phyloP scores from a whole-genome alignment of 2,888 invertebrate genomes.

The Cerastis rubricosa region DNA sequence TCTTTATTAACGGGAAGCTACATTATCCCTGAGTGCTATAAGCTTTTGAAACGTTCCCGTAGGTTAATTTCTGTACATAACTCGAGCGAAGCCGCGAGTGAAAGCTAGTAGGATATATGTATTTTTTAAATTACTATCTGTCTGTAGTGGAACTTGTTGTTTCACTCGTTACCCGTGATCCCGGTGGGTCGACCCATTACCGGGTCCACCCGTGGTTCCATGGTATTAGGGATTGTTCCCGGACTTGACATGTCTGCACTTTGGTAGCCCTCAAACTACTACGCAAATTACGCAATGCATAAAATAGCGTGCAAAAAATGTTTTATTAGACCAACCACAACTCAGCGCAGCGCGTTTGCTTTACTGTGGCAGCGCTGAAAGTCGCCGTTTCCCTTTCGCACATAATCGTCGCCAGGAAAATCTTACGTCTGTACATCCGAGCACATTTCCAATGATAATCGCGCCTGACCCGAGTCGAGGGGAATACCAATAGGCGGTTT shows the following conservation, averaged over 20 bases:
- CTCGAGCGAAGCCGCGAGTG: too few relatives aligned
- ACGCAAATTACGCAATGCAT: background rate
- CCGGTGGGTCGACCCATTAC: too few relatives aligned
- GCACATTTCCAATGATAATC: slow-evolving; percentile 76
- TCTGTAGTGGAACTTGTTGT: background rate
- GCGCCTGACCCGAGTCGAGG: slow-evolving; percentile 64
- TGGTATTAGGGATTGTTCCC: too few relatives aligned
- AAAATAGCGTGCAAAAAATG: background rate
- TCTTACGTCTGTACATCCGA: slow-evolving; percentile 68
- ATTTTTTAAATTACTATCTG: background rate
- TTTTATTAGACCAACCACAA: background rate
- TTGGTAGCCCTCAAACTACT: background rate
- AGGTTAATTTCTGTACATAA: too few relatives aligned
- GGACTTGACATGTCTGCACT: background rate
- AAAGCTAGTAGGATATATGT: background rate
- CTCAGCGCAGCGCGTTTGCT: background rate
- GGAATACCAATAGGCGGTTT: slow-evolving; percentile 80
- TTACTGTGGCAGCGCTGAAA: background rate
- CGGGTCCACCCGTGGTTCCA: too few relatives aligned
- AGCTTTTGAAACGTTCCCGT: too few relatives aligned
- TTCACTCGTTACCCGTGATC: too few relatives aligned
- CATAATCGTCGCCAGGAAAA: slow-evolving; percentile 48
- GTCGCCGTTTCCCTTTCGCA: background rate
- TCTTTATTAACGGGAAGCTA: too few relatives aligned
- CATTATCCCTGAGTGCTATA: too few relatives aligned